phyloP scores from a whole-genome alignment of 2,888 invertebrate species.

The Cyclophora punctaria region DNA sequence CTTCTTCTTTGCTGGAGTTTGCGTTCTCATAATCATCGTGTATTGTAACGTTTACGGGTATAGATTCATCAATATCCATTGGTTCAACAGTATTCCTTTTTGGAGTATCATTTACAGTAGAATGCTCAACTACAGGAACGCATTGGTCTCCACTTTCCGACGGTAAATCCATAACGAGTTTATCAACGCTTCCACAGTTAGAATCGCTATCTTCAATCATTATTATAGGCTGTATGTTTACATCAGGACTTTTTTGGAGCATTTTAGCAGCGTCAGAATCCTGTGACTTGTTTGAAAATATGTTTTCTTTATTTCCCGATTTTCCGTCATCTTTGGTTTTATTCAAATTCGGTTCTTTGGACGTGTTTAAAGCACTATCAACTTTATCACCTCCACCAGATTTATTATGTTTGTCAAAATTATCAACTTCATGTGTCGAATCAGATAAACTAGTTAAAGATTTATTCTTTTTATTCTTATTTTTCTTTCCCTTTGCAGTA shows the following conservation, averaged over 20 bases:
- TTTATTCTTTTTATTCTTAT: constrained; percentile 46
- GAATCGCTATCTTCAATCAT: constrained; percentile 54
- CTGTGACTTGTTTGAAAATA: constrained; percentile 9
- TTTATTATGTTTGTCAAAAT: too few relatives aligned
- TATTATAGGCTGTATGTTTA: constrained; percentile 32
- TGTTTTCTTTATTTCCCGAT: constrained; percentile 11
- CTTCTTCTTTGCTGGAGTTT: constrained; percentile 8
- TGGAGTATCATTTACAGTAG: constrained; percentile 14
- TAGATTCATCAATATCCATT: constrained; percentile 66
- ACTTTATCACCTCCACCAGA: too few relatives aligned
- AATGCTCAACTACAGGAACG: constrained; percentile 46
- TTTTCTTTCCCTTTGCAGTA: constrained; percentile 20
- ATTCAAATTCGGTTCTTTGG: not conserved
- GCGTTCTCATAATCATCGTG: constrained; percentile 24
- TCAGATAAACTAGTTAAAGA: constrained; percentile 41
- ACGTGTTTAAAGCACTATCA: not conserved
- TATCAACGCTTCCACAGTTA: constrained; percentile 27
- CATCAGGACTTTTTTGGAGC: constrained; percentile 34
- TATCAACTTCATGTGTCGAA: constrained; percentile 11
- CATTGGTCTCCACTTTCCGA: constrained; percentile 48
- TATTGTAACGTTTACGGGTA: constrained; percentile 43
- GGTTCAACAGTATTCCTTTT: constrained; percentile 46
- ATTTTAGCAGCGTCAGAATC: constrained; percentile 26
- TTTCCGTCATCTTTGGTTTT: not conserved
- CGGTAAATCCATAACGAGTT: constrained; percentile 20